A percentile compares a stretch with the other conserved stretches of the same genome.
These are phyloP conservation scores for Drosophila hydei DNA, from an alignment of 1,140 invertebrate genomes.

Conservation along the genomic window DNA sequence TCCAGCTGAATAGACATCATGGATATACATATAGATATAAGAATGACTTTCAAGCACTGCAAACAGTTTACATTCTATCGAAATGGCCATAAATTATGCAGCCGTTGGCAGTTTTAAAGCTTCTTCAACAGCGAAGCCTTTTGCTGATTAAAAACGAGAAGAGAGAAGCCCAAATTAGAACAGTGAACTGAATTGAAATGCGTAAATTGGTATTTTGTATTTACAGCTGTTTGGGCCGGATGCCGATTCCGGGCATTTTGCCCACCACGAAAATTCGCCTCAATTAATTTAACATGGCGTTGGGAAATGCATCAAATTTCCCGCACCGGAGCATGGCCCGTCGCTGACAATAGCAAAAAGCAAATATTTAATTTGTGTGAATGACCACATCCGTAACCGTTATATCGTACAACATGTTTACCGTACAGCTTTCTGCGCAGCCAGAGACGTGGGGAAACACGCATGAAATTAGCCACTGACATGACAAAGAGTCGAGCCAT, in stretches of 20 bases:
- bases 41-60: no score
- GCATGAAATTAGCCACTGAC: constrained; percentile 57
- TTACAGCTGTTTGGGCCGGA: constrained; percentile 15
- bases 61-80: background rate
- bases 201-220: constrained; percentile 24
- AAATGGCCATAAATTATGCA: constrained; percentile 4
- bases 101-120: background rate
- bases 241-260: background rate
- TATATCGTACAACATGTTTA: constrained; percentile 45
- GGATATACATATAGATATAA: no score
- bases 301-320: constrained; percentile 25
- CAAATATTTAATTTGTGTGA: constrained; percentile 79
- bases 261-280: constrained; percentile 35
- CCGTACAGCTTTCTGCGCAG: constrained; percentile 41
- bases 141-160: background rate
- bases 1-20: no score
- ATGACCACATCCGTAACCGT: constrained; percentile 62
- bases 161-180: background rate
- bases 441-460: background rate
- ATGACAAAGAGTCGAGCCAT: constrained; percentile 29
- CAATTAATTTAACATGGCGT: constrained; percentile 55
- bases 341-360: constrained; percentile 52
- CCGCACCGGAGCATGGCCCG: constrained; percentile 28
- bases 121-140: background rate
- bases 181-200: constrained; percentile 10